phyloP scores from a whole-genome alignment of 53 echinoderm and acorn worm genomes.

The Hippasteria phrygiana region DNA sequence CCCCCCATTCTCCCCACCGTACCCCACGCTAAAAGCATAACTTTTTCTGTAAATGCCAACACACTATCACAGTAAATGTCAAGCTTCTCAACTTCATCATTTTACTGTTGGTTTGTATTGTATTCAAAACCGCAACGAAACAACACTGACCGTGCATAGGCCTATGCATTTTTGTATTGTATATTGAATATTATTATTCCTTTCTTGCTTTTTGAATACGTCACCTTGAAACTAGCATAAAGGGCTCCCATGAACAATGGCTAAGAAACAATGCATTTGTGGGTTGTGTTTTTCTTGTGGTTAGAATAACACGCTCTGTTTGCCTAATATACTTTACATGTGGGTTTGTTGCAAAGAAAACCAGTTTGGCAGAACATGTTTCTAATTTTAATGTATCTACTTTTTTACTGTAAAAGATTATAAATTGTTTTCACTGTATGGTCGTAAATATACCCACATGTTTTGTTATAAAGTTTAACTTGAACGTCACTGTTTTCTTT shows the following conservation, averaged over 20 bases:
- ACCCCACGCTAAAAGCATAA: too few species aligned
- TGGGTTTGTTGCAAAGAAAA: neutral
- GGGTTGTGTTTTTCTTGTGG: neutral
- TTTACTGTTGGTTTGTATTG: neutral
- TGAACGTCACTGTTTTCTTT: too few species aligned
- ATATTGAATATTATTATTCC: neutral
- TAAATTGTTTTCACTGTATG: too few species aligned
- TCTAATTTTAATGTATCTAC: too few species aligned
- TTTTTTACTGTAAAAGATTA: too few species aligned
- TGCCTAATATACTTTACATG: neutral
- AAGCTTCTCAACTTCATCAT: too few species aligned
- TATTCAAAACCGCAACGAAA: constrained; percentile 3
- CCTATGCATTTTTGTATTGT: too few species aligned
- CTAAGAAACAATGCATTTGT: neutral
- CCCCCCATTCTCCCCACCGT: too few species aligned
- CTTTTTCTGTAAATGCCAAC: neutral
- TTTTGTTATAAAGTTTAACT: too few species aligned
- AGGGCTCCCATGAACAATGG: neutral
- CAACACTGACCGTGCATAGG: too few species aligned
- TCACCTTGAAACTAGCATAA: neutral
- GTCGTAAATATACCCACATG: too few species aligned
- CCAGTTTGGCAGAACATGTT: too few species aligned
- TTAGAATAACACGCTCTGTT: neutral
- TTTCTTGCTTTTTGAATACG: neutral
- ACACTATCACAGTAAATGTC: neutral